Evolutionary conservation across 2,888 invertebrate genomes (phyloP).

Genomic region (Cordylochernes scorpioides): DNA sequence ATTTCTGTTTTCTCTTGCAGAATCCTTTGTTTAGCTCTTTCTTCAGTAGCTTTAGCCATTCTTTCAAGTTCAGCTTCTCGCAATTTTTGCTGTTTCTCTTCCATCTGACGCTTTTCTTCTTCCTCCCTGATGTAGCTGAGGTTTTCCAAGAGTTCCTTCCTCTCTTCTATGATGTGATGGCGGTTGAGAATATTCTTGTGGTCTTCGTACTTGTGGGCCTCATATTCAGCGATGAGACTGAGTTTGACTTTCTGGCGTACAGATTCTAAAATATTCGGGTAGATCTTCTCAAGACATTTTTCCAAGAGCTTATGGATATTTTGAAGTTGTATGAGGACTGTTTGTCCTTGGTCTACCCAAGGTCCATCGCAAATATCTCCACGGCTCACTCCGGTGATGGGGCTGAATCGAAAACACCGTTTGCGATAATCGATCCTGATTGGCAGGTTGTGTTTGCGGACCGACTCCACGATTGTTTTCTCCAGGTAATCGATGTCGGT

Average conservation of each 20-base stretch:
- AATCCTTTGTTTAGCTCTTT: constrained; percentile 56
- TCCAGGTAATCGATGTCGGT: constrained; percentile 66
- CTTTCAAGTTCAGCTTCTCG: constrained; percentile 63
- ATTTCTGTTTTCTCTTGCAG: constrained; percentile 67
- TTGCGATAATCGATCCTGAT: constrained; percentile 35
- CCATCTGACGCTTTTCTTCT: constrained; percentile 39
- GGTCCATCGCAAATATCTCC: constrained; percentile 83
- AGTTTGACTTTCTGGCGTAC: too few species aligned
- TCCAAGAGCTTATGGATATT: constrained; percentile 62
- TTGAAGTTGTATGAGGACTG: too few species aligned
- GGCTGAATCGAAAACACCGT: constrained; percentile 68
- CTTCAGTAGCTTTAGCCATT: constrained; percentile 58
- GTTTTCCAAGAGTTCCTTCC: constrained; percentile 78
- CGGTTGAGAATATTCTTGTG: constrained; percentile 68
- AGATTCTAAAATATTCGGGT: too few species aligned
- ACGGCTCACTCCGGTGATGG: constrained; percentile 66
- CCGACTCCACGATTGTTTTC: constrained; percentile 72
- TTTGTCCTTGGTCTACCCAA: too few species aligned
- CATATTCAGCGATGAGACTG: constrained; percentile 21
- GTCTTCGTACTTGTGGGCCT: constrained; percentile 30
- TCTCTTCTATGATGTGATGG: constrained; percentile 82
- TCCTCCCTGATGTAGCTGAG: constrained; percentile 32
- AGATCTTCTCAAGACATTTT: constrained; percentile 45
- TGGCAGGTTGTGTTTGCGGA: constrained; percentile 83
- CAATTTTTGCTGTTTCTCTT: constrained; percentile 33